These are phyloP conservation scores for Acronicta leporina DNA, from an alignment of 2,888 invertebrate species.

Conservation along the genomic window DNA sequence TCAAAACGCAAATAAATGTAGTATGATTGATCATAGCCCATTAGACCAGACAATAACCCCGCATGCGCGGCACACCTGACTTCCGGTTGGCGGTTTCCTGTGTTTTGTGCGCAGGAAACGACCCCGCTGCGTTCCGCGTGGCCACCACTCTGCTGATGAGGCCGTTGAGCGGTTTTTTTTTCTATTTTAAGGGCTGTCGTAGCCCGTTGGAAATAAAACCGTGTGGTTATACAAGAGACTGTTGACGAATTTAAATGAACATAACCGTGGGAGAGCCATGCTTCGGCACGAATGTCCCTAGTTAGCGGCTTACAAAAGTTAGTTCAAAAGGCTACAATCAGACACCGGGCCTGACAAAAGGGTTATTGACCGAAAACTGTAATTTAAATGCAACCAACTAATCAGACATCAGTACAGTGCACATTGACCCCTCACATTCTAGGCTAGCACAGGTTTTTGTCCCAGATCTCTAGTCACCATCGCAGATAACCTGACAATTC, in stretches of 20 bases:
- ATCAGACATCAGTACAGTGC: constrained; percentile 13
- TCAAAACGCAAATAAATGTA: constrained; percentile 26
- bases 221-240: background rate
- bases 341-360: constrained; percentile 4
- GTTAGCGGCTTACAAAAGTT: background rate
- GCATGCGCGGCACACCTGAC: constrained; percentile 69
- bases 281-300: too few relatives aligned
- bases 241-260: too few relatives aligned
- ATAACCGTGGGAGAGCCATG: too few relatives aligned
- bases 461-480: constrained; percentile 12
- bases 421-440: constrained; percentile 34
- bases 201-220: constrained; percentile 3
- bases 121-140: constrained; percentile 72
- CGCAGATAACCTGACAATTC: constrained; percentile 1
- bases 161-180: background rate
- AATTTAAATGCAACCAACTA: constrained; percentile 33
- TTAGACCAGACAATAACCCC: constrained; percentile 49
- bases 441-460: constrained; percentile 31
- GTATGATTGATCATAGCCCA: constrained; percentile 37
- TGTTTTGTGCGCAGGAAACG: constrained; percentile 72
- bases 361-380: constrained; percentile 29
- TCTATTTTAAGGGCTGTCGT: constrained; percentile 8
- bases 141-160: constrained; percentile 38
- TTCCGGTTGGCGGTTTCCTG: constrained; percentile 76
- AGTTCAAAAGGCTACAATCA: constrained; percentile 19